Evolutionary conservation across 2,797 vertebrate species (phyloP), one percentile per base, ranked within the genome.

Genomic region (Danio albolineatus): DNA sequence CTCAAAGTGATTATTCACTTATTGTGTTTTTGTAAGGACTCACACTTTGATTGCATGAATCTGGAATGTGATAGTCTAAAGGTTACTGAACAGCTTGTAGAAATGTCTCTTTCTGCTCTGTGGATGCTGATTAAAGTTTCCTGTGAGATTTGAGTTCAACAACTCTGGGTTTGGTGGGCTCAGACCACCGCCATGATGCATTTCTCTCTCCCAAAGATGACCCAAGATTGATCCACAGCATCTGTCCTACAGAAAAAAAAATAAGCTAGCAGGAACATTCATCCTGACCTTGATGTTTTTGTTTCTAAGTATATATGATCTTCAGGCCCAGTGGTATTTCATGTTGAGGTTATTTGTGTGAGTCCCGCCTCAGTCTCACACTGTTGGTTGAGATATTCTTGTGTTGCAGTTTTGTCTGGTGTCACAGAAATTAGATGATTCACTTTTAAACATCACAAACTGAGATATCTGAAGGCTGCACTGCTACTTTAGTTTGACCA

Each of bases 141-240:
- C 71, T 73, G 71, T 60, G 56, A 60, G 56, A 48, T 38, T 38
- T 73, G 43, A 16, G 43, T 60, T 60, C 14, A 60, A 48, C 21
- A 48, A 8, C 41, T 60, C 70, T 19, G 36, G 6, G 16, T 70
- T 70, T 10, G 16, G 36, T 70, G 36, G 66, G 48, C 49, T 70
- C 48, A 70, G 48, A 53, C 65, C 21, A 49, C 66, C 0, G 3
- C 13, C 46, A 17, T 38, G 43, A 46, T 48, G 46, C 69, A 36
- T 51, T 51, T n/a, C 46, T 51, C 28, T 39, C 6, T 49, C 17
- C 17, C n/a, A 17, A 56, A 19, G n/a, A 56, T 56, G 53, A 43
- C 49, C 43, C 44, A 10, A 39, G 19, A 12, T 16, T 39, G 43
- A 62, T 10, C 21, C 14, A 64, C 14, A 36, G 36, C 49, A 65